A percentile compares a stretch with the other conserved stretches of the same genome.
Conservation (phyloP, 1,140 invertebrate species). For the Leptopilina boulardi region DNA sequence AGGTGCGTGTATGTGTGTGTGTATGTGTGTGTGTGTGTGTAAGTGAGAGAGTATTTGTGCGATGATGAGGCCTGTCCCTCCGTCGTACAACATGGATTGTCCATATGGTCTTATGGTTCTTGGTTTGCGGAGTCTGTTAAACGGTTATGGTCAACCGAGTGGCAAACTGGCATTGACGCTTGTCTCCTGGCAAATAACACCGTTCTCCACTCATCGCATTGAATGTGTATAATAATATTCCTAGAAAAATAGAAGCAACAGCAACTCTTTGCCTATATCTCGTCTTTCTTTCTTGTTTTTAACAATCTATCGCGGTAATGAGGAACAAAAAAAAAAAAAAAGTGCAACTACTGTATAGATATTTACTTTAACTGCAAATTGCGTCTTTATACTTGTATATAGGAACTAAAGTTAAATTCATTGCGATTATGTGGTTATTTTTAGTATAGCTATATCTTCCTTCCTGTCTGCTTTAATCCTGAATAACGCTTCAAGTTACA, state of each 20-base stretch:
- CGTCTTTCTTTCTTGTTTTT: background rate
- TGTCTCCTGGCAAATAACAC: slow-evolving; percentile 17
- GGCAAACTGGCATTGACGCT: background rate
- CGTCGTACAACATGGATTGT: slow-evolving; percentile 8
- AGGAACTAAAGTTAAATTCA: too few species aligned
- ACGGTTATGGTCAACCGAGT: slow-evolving; percentile 16
- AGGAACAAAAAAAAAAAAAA: background rate
- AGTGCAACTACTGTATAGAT: background rate
- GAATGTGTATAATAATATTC: background rate
- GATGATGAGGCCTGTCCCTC: too few species aligned
- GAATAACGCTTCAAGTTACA: too few species aligned
- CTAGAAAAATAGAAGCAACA: background rate
- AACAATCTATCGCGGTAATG: background rate
- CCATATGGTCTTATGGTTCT: slow-evolving; percentile 29
- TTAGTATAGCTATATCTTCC: too few species aligned
- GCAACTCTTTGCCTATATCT: background rate
- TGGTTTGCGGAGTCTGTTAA: background rate
- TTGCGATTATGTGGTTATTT: too few species aligned
- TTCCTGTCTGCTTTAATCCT: too few species aligned
- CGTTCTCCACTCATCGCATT: slow-evolving; percentile 21
- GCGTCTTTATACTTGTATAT: too few species aligned
- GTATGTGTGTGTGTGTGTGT: too few species aligned
- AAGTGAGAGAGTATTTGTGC: background rate
- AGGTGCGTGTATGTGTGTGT: too few species aligned
- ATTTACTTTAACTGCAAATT: slow-evolving; percentile 33